Evolutionary conservation across 1,140 invertebrate genomes (phyloP).

Genomic region (Hyposmocoma kahamanoa): DNA sequence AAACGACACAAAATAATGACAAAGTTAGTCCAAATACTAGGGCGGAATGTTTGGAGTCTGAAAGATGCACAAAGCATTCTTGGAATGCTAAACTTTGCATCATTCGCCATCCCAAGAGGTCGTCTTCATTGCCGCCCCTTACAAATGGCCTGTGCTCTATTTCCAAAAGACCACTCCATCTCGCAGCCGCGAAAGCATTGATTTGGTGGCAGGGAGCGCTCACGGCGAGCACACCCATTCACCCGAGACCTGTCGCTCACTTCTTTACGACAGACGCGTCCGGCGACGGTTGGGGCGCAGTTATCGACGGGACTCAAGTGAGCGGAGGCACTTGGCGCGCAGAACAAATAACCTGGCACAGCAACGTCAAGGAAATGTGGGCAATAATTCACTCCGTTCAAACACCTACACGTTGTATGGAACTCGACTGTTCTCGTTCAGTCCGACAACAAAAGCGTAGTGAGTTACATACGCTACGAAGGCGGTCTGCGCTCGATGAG

Average conservation of each 20-base stretch:
- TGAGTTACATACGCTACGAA: conserved; percentile 25
- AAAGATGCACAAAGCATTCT: no score
- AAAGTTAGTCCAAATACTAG: no score
- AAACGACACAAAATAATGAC: no score
- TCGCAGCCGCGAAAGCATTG: neutral
- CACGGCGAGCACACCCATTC: neutral
- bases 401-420: conserved; percentile 6
- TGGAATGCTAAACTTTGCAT: no score
- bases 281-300: neutral
- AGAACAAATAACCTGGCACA: conserved; percentile 18
- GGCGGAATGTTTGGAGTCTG: no score
- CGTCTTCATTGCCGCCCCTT: no score
- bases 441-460: conserved; percentile 30
- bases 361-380: conserved; percentile 28
- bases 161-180: no score
- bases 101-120: no score
- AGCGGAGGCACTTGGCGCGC: conserved; percentile 12
- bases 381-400: conserved; percentile 19
- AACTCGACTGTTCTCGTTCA: conserved; percentile 21
- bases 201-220: neutral
- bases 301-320: conserved; percentile 4
- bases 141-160: no score
- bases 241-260: neutral
- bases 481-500: conserved; percentile 17
- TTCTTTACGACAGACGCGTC: neutral